phyloP scores from a whole-genome alignment of 2,797 vertebrate genomes.

The Paguma larvata region DNA sequence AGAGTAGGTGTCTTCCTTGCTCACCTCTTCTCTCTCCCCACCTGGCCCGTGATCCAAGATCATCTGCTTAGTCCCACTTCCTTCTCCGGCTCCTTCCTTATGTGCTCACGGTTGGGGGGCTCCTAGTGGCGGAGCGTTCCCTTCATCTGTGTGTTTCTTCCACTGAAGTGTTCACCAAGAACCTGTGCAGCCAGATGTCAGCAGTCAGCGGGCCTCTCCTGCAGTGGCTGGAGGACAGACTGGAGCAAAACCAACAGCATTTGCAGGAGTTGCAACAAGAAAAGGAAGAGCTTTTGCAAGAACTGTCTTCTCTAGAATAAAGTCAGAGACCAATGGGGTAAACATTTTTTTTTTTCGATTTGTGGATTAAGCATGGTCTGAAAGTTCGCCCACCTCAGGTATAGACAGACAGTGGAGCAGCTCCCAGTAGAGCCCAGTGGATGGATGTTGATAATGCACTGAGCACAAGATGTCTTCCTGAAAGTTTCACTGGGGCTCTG shows the following conservation, averaged over 20 bases:
- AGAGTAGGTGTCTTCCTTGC: not conserved
- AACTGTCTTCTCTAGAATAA: constrained; percentile 92
- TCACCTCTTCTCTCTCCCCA: not conserved
- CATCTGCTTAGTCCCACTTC: not conserved
- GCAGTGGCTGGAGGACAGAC: constrained; percentile 98
- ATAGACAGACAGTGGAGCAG: not conserved
- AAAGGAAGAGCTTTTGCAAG: constrained; percentile 93
- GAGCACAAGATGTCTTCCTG: not conserved
- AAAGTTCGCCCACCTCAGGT: not conserved
- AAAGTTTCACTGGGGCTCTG: constrained; percentile 5
- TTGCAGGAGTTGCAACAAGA: constrained; percentile 93
- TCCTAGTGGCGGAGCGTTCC: not conserved
- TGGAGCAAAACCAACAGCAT: constrained; percentile 95
- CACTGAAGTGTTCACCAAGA: constrained; percentile 96
- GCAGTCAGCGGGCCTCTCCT: constrained; percentile 97
- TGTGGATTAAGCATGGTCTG: not conserved
- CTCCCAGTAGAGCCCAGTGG: not conserved
- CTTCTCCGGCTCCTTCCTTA: not conserved
- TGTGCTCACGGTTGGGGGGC: not conserved
- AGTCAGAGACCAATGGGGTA: constrained; percentile 62
- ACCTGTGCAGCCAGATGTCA: constrained; percentile 99
- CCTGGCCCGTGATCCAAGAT: not conserved
- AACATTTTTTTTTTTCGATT: constrained; percentile 42
- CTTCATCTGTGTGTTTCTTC: constrained; percentile 47
- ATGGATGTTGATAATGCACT: not conserved